These are phyloP conservation scores for Drosophila setifemur DNA, from an alignment of 1,140 invertebrate genomes.

Conservation along the genomic window DNA sequence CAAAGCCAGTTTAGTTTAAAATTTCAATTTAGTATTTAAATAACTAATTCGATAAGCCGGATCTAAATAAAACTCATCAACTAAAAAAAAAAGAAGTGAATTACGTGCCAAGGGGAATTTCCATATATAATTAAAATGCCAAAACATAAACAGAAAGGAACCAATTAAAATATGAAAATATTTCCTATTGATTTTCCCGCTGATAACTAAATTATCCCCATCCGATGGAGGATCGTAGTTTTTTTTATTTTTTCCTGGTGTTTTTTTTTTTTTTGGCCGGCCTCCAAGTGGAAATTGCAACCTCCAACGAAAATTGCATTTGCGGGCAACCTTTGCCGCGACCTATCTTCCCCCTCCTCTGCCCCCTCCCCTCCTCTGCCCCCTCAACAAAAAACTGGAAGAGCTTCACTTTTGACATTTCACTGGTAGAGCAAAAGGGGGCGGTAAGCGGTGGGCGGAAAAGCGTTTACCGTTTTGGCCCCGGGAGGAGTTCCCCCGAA, in stretches of 20 bases:
- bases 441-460: too few relatives aligned
- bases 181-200: not conserved
- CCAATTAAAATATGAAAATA: conserved; percentile 2
- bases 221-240: not conserved
- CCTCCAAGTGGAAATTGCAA: conserved; percentile 7
- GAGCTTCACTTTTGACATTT: conserved; percentile 43
- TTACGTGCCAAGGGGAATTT: too few relatives aligned
- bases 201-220: not conserved
- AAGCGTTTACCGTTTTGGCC: conserved; percentile 1
- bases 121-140: too few relatives aligned
- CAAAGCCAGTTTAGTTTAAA: too few relatives aligned
- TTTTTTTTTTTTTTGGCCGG: not conserved
- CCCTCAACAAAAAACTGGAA: not conserved
- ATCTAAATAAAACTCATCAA: too few relatives aligned
- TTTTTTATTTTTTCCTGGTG: not conserved
- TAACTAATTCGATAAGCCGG: too few relatives aligned
- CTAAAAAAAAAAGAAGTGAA: too few relatives aligned
- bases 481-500: not conserved
- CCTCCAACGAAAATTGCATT: conserved; percentile 29
- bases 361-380: not conserved
- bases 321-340: conserved; percentile 1
- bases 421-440: too few relatives aligned
- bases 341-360: conserved; percentile 7
- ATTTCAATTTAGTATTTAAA: too few relatives aligned
- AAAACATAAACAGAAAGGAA: not conserved